phyloP scores from a whole-genome alignment of 2,113 vertebrate species.

The Callocephalon fimbriatum region DNA sequence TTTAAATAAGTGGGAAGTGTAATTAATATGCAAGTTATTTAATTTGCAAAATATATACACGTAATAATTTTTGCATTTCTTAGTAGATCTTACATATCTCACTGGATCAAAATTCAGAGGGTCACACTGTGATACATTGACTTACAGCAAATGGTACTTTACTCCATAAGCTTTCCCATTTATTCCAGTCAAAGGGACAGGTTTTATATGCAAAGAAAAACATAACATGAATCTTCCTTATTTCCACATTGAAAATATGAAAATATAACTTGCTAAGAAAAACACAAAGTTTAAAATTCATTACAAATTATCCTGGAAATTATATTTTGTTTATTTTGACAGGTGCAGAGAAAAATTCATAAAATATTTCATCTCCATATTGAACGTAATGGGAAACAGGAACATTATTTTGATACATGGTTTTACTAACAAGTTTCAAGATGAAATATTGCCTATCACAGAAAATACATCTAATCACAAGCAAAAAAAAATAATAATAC shows the following conservation, averaged over 20 bases:
- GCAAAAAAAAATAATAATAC: neutral
- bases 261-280: slow-evolving; percentile 8
- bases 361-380: slow-evolving; percentile 33
- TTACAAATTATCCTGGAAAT: slow-evolving; percentile 48
- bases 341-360: neutral
- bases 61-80: neutral
- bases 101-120: neutral
- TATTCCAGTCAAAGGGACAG: neutral
- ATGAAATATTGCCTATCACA: slow-evolving; percentile 46
- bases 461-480: slow-evolving; percentile 47
- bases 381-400: slow-evolving; percentile 19
- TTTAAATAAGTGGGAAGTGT: neutral
- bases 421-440: slow-evolving; percentile 47
- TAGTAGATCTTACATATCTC: neutral
- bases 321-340: slow-evolving; percentile 56
- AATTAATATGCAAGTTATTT: neutral
- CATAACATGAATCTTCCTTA: slow-evolving; percentile 5
- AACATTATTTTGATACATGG: slow-evolving; percentile 48
- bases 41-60: neutral
- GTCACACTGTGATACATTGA: neutral
- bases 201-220: neutral
- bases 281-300: neutral
- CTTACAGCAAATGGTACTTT: neutral
- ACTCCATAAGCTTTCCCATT: neutral
- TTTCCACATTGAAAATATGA: neutral